Evolutionary conservation across 2,797 vertebrate species (phyloP), one percentile per base, ranked within the genome.

Genomic region (Clarias platycephalus): DNA sequence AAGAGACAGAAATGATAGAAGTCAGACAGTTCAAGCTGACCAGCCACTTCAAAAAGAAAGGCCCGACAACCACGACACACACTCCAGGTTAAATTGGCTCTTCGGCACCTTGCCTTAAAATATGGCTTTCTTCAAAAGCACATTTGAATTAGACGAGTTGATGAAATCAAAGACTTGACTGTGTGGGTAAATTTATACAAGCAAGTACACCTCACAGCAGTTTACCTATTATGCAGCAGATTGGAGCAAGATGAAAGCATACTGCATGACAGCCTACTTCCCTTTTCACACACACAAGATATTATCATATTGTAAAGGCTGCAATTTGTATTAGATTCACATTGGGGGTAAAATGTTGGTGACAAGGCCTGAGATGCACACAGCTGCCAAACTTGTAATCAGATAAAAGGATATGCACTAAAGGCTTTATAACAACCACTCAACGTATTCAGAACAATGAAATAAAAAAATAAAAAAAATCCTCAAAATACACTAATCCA

Each of bases 21-120:
- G 97, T 96, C 97, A 96, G 97, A 95, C 97, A 94, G 96, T 97
- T 98, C 97, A 97, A 97, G 96, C 96, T 97, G 96, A 97, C 97
- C 96, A 94, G 95, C 96, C 96, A 97, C 97, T 99, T 98, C 96
- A 99, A 98, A 96, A 95, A 94, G 95, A 96, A 95, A 95, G 94
- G 93, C 93, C 91, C 87, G 88, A 89, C 89, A 88, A 92, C 91
- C 90, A 95, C 95, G 95, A 96, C 95, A 96, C 95, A 96, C 95
- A 97, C 97, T 98, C 95, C 94, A 96, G 97, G 97, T 98, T 98
- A 97, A 98, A 98, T 98, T 98, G 96, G 96, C 96, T 95, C 96
- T 96, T 94, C 95, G 93, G 94, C 91, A 94, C 95, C 94, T 95
- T 94, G 95, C 94, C 95, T 95, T 96, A 87, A 94, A 96, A 96